Evolutionary conservation across 2,113 vertebrate genomes (phyloP), one percentile per base, ranked within the genome.

Genomic region (Hippotragus niger): DNA sequence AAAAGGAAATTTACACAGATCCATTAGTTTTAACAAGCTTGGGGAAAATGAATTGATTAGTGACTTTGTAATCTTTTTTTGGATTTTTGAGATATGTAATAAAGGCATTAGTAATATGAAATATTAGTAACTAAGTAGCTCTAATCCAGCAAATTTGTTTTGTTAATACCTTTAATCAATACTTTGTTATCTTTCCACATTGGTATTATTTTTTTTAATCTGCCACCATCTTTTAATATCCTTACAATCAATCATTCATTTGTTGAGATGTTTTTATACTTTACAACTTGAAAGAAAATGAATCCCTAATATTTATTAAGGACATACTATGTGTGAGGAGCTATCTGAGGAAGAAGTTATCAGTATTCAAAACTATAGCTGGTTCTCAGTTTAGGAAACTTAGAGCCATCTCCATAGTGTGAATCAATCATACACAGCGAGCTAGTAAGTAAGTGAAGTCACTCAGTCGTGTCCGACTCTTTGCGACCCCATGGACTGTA

Each of bases 61-160:
- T 84, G 62, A 95, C 5, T 14, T 87, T 92, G 25, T 84, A 88
- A 84, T 87, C 25, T 16, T 82, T 55, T 97, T 96, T 83, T 43
- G 13, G 17, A 91, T 80, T 95, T 91, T 89, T 95, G 31, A 89
- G 40, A 84, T 81, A 88, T 4, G 33, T 62, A 90, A 80, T 74
- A 80, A 92, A 97, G 83, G n/a, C 1, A 45, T 47, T 88, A 81
- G 14, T 88, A 90, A 96, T 47, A 80, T 53, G 31, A 47, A 55
- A 74, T 91, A 64, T 88, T 91, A 85, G 55, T 67, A 93, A 89
- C 33, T 93, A 95, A 86, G 58, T 62, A 92, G 13, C n/a, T 95
- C 27, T 93, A 82, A 82, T 88, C 36, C 84, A 92, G 36, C 11
- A 92, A 83, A 52, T 92, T 52, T 94, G 6, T 96, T 94, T 91